Evolutionary conservation across 2,888 invertebrate species (phyloP), one percentile per base, ranked within the genome.

Genomic region (Agonopterix subpropinquella): DNA sequence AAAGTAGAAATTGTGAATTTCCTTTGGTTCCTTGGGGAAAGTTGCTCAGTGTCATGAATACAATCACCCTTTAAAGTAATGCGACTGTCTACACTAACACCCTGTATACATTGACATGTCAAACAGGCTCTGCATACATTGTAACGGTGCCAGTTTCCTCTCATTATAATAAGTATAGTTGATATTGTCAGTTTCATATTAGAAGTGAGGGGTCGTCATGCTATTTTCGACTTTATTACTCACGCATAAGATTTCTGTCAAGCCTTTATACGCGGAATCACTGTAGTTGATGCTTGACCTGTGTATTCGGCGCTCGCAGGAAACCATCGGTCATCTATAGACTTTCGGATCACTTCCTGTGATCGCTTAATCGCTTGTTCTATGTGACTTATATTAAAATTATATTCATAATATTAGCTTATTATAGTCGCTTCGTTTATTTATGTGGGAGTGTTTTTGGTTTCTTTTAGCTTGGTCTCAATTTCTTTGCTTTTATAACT

Each of bases 261-360:
- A 28, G 1, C 28, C 7, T 28, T 28, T 7, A 28, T 28, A 28
- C 28, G 5, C 1, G 28, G 28, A 28, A 28, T 28, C 28, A 28
- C 5, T 28, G 42, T 15, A 42, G 11, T 10, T 44, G 44, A 44
- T 35, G 36, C 35, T 36, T 56, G 62, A 61, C 59, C 59, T 41
- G 64, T 64, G 53, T 59, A 62, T 65, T 70, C 62, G 67, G 57
- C 18, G 18, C 28, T 28, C 61, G 62, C 69, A 80, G 83, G 83
- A 83, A 77, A 67, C 58, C 62, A 64, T 70, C 75, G 64, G 65
- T 79, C 77, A 75, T 70, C 67, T 69, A 59, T 62, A 64, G 67
- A 76, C 74, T 77, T 73, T 63, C 70, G 65, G 59, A 70, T 69
- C 71, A 65, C 70, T 78, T 84, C 82, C 82, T 74, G 77, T 65